These are phyloP conservation scores for Oncorhynchus gorbuscha DNA, from an alignment of 2,113 vertebrate genomes.

Conservation along the genomic window DNA sequence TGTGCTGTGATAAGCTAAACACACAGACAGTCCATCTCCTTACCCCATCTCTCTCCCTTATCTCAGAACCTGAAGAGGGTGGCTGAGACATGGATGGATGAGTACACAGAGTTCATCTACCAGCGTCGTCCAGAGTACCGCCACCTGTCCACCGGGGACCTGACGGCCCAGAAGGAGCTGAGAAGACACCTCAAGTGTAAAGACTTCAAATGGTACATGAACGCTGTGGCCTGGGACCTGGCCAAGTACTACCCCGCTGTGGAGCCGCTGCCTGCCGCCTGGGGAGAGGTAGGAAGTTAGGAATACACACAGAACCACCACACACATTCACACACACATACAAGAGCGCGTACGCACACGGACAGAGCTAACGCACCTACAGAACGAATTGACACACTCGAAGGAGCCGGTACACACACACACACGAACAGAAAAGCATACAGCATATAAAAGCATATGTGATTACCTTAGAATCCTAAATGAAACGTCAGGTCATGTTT, in stretches of 20 bases:
- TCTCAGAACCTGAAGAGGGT: constrained; percentile 86
- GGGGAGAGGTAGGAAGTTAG: constrained; percentile 82
- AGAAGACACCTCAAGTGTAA: constrained; percentile 87
- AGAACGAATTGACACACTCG: too few species aligned
- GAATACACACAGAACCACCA: not conserved
- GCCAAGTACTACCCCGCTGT: constrained; percentile 88
- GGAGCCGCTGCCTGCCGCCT: constrained; percentile 84
- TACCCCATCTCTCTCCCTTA: not conserved
- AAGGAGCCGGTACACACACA: too few species aligned
- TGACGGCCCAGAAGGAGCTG: constrained; percentile 84
- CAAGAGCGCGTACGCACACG: not conserved
- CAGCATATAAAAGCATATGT: too few species aligned
- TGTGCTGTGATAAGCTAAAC: too few species aligned
- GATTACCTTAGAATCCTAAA: too few species aligned
- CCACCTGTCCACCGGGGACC: constrained; percentile 86
- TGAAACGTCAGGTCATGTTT: too few species aligned
- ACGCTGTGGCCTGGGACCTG: constrained; percentile 87
- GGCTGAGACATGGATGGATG: constrained; percentile 91
- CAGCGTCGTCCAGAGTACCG: constrained; percentile 86
- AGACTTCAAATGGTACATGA: constrained; percentile 92
- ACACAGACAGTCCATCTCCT: not conserved
- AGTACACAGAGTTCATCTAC: constrained; percentile 88
- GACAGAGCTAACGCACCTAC: too few species aligned
- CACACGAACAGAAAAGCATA: too few species aligned
- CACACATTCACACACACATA: constrained; percentile 5